Base-by-base conservation (phyloP, 2,113 vertebrate species). In the Andinoacara biseriatus region DNA sequence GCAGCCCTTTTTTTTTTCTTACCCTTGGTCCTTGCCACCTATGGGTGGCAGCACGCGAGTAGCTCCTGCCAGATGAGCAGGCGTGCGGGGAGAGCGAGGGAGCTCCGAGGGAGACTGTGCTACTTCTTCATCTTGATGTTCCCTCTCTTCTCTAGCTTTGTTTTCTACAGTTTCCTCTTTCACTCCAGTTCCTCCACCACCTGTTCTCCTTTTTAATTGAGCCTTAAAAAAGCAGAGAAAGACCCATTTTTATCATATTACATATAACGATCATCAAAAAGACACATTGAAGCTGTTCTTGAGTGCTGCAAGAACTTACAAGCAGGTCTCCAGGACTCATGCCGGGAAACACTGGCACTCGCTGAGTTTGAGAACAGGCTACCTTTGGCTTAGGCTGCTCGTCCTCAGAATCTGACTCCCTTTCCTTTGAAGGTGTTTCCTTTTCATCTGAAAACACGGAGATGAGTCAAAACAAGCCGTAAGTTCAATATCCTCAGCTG, bases 321-420 rank as follows among this genome's bases (percentile, higher is more conserved):
- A 97, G 96, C 33, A 99, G 94, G 5, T 78, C 86, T 1, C 95
- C 94, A 1, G 95, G 96, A 78, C 95, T 97, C 90, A 98, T 58
- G 4, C 97, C 97, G 6, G 97, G 96, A 24, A 98, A 97, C 5
- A 96, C 20, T 0, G 97, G 94, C 29, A 96, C 94, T 78, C 96
- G 95, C 86, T 96, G 96, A 0, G 87, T 14, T 0, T 94, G 90
- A 0, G 89, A 76, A n/a, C 38, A 56, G 49, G 58, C 61, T 2
- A 80, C 56, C 76, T 89, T 91, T 8, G 56, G 10, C 74, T 80
- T 81, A 0, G 92, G 88, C 58, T 89, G 85, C 14, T 94, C 91
- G 15, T 92, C 94, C 22, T 94, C 94, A 31, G 92, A 89, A 15
- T 94, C 93, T 1, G 83, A 89, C 29, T 88, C 89, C 31, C 33